Conservation (phyloP, 2,888 invertebrate genomes). For the Rosalia funebris region DNA sequence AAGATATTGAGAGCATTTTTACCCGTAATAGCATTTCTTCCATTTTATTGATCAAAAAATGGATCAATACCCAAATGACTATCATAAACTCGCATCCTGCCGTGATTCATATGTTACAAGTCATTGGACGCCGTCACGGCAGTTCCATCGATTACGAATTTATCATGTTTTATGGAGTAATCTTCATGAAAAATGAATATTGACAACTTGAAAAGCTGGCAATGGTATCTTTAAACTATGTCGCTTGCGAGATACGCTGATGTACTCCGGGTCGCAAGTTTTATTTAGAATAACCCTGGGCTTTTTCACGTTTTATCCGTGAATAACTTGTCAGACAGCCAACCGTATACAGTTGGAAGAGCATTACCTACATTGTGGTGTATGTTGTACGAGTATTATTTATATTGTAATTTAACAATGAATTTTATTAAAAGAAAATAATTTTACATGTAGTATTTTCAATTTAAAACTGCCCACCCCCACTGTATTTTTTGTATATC, state of each 20-base stretch:
- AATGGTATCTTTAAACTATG: constrained; percentile 10
- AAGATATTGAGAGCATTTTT: constrained; percentile 38
- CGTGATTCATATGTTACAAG: constrained; percentile 59
- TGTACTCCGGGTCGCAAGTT: not conserved
- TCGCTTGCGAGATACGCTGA: not conserved
- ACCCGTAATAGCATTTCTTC: constrained; percentile 41
- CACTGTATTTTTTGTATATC: no score
- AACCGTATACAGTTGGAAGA: no score
- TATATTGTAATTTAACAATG: no score
- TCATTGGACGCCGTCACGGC: constrained; percentile 57
- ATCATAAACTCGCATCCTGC: constrained; percentile 53
- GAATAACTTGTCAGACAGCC: no score
- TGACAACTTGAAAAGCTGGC: constrained; percentile 53
- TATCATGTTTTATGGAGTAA: constrained; percentile 62
- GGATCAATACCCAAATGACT: constrained; percentile 51
- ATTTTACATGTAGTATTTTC: no score
- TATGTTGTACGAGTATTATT: no score
- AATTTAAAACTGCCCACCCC: no score
- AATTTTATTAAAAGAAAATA: no score
- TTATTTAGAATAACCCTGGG: not conserved
- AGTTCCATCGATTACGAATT: constrained; percentile 56
- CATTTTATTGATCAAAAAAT: constrained; percentile 47
- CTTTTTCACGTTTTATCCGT: no score
- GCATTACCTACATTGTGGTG: no score
- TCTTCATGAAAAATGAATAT: constrained; percentile 63